Evolutionary conservation across 1,140 invertebrate species (phyloP).

Genomic region (Drosophila persimilis): DNA sequence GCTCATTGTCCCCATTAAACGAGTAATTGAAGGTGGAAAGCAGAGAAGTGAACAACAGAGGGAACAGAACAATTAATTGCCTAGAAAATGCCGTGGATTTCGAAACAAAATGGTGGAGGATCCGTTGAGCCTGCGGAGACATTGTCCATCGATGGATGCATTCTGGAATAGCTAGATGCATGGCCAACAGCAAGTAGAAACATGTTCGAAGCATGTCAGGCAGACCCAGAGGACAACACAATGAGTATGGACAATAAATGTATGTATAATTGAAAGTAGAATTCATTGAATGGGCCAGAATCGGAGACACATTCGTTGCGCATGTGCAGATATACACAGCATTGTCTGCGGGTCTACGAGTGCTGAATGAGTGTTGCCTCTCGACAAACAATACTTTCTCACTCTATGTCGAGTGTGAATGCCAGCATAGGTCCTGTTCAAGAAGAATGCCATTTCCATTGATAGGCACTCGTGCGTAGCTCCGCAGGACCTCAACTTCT

Average conservation of each 20-base stretch:
- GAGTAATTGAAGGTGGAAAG: constrained; percentile 50
- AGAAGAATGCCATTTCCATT: constrained; percentile 49
- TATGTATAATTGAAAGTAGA: constrained; percentile 55
- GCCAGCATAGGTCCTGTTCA: constrained; percentile 51
- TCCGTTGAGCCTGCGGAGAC: constrained; percentile 41
- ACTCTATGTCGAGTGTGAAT: constrained; percentile 72
- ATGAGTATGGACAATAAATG: constrained; percentile 48
- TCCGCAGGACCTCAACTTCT: constrained; percentile 57
- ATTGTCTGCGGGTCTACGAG: constrained; percentile 47
- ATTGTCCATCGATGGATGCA: constrained; percentile 7
- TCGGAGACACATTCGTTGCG: constrained; percentile 65
- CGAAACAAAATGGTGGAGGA: constrained; percentile 33
- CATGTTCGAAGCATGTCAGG: constrained; percentile 36
- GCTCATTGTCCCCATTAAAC: constrained; percentile 37
- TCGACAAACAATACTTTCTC: constrained; percentile 55
- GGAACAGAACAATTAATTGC: constrained; percentile 46
- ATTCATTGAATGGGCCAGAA: constrained; percentile 42
- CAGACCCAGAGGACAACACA: constrained; percentile 29
- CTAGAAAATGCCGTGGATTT: constrained; percentile 38
- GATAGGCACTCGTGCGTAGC: constrained; percentile 71
- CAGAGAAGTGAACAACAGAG: constrained; percentile 40
- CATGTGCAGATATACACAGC: constrained; percentile 58
- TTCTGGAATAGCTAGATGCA: constrained; percentile 8
- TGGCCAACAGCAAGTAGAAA: constrained; percentile 33
- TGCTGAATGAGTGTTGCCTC: constrained; percentile 63